Evolutionary conservation across 2,888 invertebrate species (phyloP).

Genomic region (Amaurobius ferox): DNA sequence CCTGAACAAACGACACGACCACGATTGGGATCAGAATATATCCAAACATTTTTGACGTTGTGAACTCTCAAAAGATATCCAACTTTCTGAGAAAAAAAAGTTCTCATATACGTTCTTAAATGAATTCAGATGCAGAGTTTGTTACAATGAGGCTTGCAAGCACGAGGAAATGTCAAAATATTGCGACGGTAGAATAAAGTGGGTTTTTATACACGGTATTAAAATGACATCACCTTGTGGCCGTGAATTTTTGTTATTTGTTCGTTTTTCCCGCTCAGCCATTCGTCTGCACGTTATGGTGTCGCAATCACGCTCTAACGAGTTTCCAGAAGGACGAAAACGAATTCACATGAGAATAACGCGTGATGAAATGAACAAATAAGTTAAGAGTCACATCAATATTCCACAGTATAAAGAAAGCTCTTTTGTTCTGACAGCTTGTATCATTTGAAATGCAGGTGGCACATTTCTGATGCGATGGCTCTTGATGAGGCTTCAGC

Average conservation of each 20-base stretch:
- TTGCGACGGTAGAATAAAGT: neutral
- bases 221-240: slow-evolving; percentile 25
- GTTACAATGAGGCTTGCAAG: neutral
- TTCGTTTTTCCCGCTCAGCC: slow-evolving; percentile 11
- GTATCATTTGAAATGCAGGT: too few species aligned
- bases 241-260: slow-evolving; percentile 46
- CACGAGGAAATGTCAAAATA: neutral
- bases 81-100: neutral
- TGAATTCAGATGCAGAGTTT: neutral
- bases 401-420: too few species aligned
- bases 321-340: slow-evolving; percentile 49
- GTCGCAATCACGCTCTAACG: slow-evolving; percentile 51
- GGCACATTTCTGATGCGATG: too few species aligned
- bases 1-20: neutral
- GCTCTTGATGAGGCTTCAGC: too few species aligned
- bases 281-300: slow-evolving; percentile 24
- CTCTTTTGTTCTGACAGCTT: too few species aligned
- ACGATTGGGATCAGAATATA: neutral
- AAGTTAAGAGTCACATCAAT: too few species aligned
- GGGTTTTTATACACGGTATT: neutral
- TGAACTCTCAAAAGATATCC: neutral
- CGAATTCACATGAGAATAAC: too few species aligned
- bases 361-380: too few species aligned
- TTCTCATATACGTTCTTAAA: neutral
- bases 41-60: neutral